Evolutionary conservation across 2,113 vertebrate species (phyloP), one percentile per base, ranked within the genome.

Genomic region (Dipodomys ordii): DNA sequence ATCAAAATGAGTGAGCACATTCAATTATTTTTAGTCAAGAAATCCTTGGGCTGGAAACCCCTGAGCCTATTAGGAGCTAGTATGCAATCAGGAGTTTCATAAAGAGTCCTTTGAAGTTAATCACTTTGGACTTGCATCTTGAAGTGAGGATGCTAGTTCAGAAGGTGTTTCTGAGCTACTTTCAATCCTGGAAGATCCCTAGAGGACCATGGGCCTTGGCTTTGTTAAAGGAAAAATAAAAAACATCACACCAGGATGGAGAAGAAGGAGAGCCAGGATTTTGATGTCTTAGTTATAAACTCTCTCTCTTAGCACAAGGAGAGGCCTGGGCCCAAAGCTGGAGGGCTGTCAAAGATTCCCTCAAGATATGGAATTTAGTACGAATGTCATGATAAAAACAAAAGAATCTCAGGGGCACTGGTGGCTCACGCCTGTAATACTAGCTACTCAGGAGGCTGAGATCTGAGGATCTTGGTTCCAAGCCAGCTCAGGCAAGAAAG

Each of bases 21-120:
- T 83, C 39, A 6, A 23, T 60, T 32, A 72, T 19, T 39, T 94
- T 96, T 94, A 93, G 44, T 23, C 89, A 73, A 92, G 57, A 89
- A 82, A 49, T 81, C 72, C 95, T 0, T 79, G 78, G 46, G 46
- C 73, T 95, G 83, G 87, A 95, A 95, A 95, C 44, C n/a, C 32
- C 49, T 94, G 81, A 69, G 57, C 49, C 28, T 77, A 89, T 73
- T 80, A 67, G 82, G 81, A 87, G 65, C 88, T 85, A 86, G 1
- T 82, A 92, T 90, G 80, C 15, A 83, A 57, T 73, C 74, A 57
- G 88, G 35, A 96, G 96, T 92, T 96, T 93, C 91, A 67, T 32
- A 64, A 28, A 92, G 69, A 79, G 25, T 25, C 67, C 53, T 85
- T 91, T 88, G 92, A 91, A 95, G 72, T 96, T 89, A 73, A 81